Conservation (phyloP, 1,140 invertebrate genomes). For the Drosophila truncata region DNA sequence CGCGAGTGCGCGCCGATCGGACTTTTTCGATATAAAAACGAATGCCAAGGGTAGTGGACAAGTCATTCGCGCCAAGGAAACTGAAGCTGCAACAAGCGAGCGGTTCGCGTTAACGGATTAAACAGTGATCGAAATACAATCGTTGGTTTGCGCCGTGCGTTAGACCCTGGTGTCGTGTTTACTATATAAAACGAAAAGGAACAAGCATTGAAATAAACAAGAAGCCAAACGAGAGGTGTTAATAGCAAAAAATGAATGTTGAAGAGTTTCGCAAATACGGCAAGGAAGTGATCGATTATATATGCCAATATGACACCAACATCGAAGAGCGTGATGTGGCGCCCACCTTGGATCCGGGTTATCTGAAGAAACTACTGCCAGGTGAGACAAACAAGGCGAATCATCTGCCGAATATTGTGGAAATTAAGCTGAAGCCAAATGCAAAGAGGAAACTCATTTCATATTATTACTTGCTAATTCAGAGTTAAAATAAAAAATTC, state of each 20-base stretch:
- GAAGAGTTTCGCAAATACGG: conserved; percentile 93
- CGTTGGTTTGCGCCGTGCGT: conserved; percentile 18
- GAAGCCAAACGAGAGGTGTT: conserved; percentile 25
- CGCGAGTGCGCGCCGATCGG: conserved; percentile 22
- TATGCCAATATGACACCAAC: conserved; percentile 94
- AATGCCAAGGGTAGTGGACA: conserved; percentile 53
- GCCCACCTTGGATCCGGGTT: conserved; percentile 94
- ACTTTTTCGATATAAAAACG: conserved; percentile 66
- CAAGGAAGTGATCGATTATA: conserved; percentile 97
- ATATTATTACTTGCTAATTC: neutral
- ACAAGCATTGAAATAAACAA: conserved; percentile 19
- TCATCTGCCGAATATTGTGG: neutral
- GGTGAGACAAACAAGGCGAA: conserved; percentile 45
- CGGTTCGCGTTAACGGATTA: conserved; percentile 49
- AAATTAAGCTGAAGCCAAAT: neutral
- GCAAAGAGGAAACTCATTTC: too few species aligned
- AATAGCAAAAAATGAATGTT: conserved; percentile 89
- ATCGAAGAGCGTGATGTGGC: conserved; percentile 91
- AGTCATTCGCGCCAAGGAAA: conserved; percentile 80
- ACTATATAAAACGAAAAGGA: conserved; percentile 1
- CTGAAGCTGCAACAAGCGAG: conserved; percentile 52
- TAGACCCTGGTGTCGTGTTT: conserved; percentile 7
- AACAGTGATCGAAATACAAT: conserved; percentile 33
- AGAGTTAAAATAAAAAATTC: neutral
- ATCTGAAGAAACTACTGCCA: conserved; percentile 90